A percentile compares a stretch with the other conserved stretches of the same genome.
phyloP scores from a whole-genome alignment of 1,140 invertebrate genomes.

The Lithobius niger region DNA sequence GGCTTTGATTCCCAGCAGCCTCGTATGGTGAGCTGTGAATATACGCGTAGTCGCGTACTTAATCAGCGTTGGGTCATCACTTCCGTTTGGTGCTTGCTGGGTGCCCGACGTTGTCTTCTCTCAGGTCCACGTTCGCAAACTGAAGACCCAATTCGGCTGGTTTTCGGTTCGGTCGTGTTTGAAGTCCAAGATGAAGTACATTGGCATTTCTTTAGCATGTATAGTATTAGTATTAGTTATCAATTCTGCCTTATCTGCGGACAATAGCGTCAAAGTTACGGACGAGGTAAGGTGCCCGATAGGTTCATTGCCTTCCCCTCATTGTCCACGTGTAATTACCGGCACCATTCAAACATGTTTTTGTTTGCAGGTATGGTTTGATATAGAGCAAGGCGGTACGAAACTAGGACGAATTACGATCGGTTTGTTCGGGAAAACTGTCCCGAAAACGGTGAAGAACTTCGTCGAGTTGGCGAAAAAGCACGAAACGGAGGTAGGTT shows the following conservation, averaged over 20 bases:
- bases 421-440: conserved; percentile 84
- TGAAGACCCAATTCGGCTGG: too few relatives aligned
- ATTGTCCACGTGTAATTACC: too few relatives aligned
- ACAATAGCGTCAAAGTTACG: conserved; percentile 7
- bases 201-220: conserved; percentile 10
- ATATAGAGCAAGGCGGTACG: conserved; percentile 69
- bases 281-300: too few relatives aligned
- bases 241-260: neutral
- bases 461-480: conserved; percentile 66
- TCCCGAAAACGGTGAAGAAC: conserved; percentile 87
- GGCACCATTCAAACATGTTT: conserved; percentile 6
- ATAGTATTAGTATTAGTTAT: too few relatives aligned
- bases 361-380: conserved; percentile 63
- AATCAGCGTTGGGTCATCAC: too few relatives aligned
- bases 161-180: neutral
- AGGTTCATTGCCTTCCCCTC: too few relatives aligned
- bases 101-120: too few relatives aligned
- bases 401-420: conserved; percentile 68
- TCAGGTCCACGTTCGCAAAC: too few relatives aligned
- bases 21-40: too few relatives aligned
- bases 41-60: too few relatives aligned
- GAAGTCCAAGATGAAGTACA: conserved; percentile 14
- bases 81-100: too few relatives aligned
- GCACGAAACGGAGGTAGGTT: conserved; percentile 37
- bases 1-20: too few relatives aligned